Evolutionary conservation across 2,113 vertebrate genomes (phyloP).

Genomic region (Notarius quadriscutis): DNA sequence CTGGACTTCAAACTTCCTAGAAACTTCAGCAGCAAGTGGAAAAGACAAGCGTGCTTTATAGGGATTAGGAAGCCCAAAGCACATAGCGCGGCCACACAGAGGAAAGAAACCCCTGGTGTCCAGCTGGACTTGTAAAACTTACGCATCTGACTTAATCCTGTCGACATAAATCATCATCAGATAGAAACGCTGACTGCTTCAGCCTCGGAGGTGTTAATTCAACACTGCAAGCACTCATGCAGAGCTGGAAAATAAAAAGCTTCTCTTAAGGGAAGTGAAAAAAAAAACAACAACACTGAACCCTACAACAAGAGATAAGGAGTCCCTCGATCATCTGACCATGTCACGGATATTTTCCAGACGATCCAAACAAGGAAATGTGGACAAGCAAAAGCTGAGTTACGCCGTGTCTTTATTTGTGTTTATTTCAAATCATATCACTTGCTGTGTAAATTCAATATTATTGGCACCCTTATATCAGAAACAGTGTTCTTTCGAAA

Average conservation of each 20-base stretch:
- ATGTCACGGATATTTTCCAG: background rate
- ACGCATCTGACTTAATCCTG: background rate
- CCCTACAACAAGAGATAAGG: background rate
- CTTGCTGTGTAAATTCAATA: background rate
- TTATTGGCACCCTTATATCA: background rate
- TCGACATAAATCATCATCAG: background rate
- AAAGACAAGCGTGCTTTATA: slow-evolving; percentile 22
- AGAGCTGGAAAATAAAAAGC: background rate
- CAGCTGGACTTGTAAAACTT: background rate
- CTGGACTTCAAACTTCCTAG: slow-evolving; percentile 27
- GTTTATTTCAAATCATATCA: background rate
- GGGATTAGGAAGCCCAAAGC: slow-evolving; percentile 8
- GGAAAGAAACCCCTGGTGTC: background rate
- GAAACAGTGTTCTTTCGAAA: background rate
- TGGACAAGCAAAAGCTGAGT: background rate
- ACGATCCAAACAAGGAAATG: background rate
- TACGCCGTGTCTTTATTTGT: background rate
- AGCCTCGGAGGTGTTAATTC: background rate
- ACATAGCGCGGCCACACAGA: background rate
- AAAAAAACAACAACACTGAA: background rate
- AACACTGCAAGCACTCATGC: background rate
- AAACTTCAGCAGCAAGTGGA: slow-evolving; percentile 23
- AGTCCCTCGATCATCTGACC: background rate
- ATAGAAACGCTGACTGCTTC: background rate
- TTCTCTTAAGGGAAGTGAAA: background rate